These are phyloP conservation scores for Drosophila bocki DNA, from an alignment of 1,140 invertebrate species.

Conservation along the genomic window DNA sequence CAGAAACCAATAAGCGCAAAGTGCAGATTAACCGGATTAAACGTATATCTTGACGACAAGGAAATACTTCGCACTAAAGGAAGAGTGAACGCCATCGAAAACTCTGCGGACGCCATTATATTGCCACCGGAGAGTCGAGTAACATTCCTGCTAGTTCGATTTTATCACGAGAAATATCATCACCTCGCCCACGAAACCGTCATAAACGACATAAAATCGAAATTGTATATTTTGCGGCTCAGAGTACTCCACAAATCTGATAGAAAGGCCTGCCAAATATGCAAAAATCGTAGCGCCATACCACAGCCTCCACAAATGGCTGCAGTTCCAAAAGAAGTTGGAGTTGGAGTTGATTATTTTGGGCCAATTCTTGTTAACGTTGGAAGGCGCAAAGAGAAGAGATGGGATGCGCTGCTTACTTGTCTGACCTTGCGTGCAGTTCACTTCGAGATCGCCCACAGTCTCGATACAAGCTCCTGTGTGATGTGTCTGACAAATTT, in stretches of 20 bases:
- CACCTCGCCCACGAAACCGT: neutral
- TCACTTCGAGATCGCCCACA: too few species aligned
- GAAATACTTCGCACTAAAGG: neutral
- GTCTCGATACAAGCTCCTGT: too few species aligned
- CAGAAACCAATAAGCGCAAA: too few species aligned
- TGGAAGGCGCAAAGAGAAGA: too few species aligned
- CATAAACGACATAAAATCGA: neutral
- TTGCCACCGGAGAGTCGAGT: neutral
- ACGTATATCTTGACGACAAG: too few species aligned
- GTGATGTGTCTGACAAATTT: too few species aligned
- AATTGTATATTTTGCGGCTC: neutral
- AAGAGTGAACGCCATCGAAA: neutral
- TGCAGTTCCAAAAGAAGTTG: neutral
- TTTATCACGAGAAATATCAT: neutral
- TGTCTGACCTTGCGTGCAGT: too few species aligned
- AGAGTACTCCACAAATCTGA: neutral
- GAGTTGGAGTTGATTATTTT: too few species aligned
- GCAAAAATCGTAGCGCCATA: neutral
- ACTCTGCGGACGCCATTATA: too few species aligned
- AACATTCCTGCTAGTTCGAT: slow-evolving; percentile 1
- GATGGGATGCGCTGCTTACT: too few species aligned
- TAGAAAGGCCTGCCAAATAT: neutral
- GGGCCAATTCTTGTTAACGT: too few species aligned
- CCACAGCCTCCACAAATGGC: neutral
- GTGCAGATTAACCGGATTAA: too few species aligned